Percentiles rank a stretch among this genome's conserved stretches.
These are phyloP conservation scores for Myopa tessellatipennis DNA, from an alignment of 2,888 invertebrate species.

Conservation along the genomic window DNA sequence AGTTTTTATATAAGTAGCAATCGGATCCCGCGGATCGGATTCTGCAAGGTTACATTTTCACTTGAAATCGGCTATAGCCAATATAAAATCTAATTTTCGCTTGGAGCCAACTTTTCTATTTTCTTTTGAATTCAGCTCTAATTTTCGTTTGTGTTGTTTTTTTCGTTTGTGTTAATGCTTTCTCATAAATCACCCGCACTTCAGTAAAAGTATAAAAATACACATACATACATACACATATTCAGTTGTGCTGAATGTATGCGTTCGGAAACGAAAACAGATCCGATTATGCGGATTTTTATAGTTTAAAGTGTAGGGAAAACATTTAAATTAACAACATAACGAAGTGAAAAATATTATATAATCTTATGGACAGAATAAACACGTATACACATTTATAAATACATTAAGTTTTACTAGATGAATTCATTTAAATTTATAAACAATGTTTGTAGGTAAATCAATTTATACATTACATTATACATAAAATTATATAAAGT, in stretches of 20 bases:
- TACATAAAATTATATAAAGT: slow-evolving; percentile 39
- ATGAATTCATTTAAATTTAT: slow-evolving; percentile 52
- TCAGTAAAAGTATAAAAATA: neutral
- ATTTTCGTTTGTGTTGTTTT: no score
- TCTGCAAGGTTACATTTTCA: no score
- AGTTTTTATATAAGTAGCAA: neutral
- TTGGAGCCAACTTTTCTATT: no score
- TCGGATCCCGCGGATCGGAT: neutral
- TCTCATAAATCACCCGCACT: neutral
- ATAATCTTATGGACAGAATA: slow-evolving; percentile 37
- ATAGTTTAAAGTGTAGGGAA: slow-evolving; percentile 17
- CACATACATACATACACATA: neutral
- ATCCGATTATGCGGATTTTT: slow-evolving; percentile 22
- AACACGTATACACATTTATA: slow-evolving; percentile 41
- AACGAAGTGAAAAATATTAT: slow-evolving; percentile 39
- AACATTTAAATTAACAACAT: slow-evolving; percentile 15
- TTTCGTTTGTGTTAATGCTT: no score
- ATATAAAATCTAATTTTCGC: no score
- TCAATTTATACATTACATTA: slow-evolving; percentile 58
- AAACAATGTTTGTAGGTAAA: slow-evolving; percentile 61
- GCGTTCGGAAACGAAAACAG: no score
- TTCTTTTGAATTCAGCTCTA: no score
- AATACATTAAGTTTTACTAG: slow-evolving; percentile 50
- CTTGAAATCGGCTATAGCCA: no score
- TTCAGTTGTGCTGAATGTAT: no score